Evolutionary conservation across 2,888 invertebrate genomes (phyloP), one percentile per base, ranked within the genome.

Genomic region (Oscheius myriophilus): DNA sequence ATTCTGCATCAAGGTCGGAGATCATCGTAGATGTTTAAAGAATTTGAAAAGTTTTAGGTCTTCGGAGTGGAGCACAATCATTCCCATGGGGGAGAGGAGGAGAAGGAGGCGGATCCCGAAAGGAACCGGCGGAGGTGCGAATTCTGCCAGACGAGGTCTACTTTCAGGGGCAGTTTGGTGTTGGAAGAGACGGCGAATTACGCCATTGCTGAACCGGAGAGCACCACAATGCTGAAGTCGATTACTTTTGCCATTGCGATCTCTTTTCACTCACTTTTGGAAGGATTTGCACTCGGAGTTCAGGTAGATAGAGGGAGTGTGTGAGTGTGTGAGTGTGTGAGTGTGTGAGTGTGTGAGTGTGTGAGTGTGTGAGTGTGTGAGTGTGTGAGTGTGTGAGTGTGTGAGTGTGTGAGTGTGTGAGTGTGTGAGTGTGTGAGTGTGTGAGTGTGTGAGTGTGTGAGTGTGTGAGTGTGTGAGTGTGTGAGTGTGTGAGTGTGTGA

Each of bases 161-260:
- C 11, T 18, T 46, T 46, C 21, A n/a, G n/a, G 2, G 16, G 6
- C 26, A 53, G n/a, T 46, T 46, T 75, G 43, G 82, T 82, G 23
- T 76, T 82, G 69, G 82, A 82, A 65, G 77, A 81, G 46, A 68
- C 73, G 11, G 69, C 79, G 1, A 63, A 69, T 11, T 82, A 81
- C 64, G 70, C 73, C 59, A 69, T 75, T 14, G 51, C 72, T 2
- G 53, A 63, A n/a, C 33, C 45, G 6, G 52, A 58, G 23, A 33
- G 51, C 1, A 16, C 14, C 16, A 52, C 70, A 2, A 21, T 83
- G n/a, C 72, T 84, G 21, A 84, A 83, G 62, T 83, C 84, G 0
- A 63, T 84, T n/a, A 84, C 83, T 3, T 84, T 84, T 65, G 84
- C 84, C 11, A 74, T 85, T n/a, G 84, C 83, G 18, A 84, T 84